Evolutionary conservation across 1,140 invertebrate genomes (phyloP), one percentile per base, ranked within the genome.

Genomic region (Drosophila truncata): DNA sequence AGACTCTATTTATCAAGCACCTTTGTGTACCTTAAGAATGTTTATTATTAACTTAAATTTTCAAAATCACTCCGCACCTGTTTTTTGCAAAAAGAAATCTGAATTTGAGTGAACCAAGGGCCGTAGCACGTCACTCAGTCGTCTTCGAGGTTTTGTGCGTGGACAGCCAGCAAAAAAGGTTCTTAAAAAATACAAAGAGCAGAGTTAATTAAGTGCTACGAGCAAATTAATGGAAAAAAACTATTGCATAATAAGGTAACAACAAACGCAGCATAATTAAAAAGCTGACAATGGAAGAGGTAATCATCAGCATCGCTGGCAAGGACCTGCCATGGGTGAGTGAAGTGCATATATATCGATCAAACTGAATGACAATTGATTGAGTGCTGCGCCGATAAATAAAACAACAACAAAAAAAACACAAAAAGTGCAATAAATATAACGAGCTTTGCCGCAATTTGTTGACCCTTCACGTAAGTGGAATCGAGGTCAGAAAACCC

Each of bases 241-340:
- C 42, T 80, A 66, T 39, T 50, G 37, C 44, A 74, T 41, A 61
- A 69, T 82, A 58, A 70, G 70, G 35, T 60, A 73, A 46, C 59
- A 33, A 49, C 58, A 63, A 65, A 62, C 27, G 37, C 41, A 59
- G 59, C 75, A 75, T 86, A 87, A 87, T 85, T 82, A 87, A 87
- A 18, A 42, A 52, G 20, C 59, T 27, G 57, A 31, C 78, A 50
- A 86, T 78, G 78, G 67, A 27, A 55, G 29, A 72, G 79, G 72
- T 76, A 79, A 87, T 82, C 73, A 71, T 41, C 33, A 31, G 44
- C 25, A 49, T 42, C 18, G 23, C 66, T 63, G 25, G 35, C 47
- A 63, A 58, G 37, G 52, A 75, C 58, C 29, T 64, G 64, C 52
- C 37, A 61, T 60, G 64, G 70, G 69, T 71, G 50, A 81, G 78